Base-by-base conservation (phyloP, 2,797 vertebrate species). In the Leptoclinus maculatus region DNA sequence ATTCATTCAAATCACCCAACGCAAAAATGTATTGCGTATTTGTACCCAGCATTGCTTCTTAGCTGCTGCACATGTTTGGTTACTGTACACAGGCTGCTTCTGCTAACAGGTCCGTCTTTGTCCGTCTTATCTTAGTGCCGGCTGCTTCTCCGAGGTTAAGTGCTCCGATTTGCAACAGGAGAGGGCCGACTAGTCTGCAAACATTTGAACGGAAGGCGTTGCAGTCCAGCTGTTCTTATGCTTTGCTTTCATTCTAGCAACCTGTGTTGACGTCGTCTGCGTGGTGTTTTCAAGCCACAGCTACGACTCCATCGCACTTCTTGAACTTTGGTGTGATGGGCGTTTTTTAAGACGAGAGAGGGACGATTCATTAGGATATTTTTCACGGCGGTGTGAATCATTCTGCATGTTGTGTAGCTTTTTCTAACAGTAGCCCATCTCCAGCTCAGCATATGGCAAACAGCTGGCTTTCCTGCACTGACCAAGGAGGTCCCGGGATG, bases 121-220 rank as follows among this genome's bases (percentile, higher is more conserved):
- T 85, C 60, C 19, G 59, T 70, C 68, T 87, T 87, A 89, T 85
- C 76, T 57, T 56, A 10, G 58, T 57, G 56, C 23, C 75, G 56
- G 39, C 36, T 74, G 64, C 60, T 82, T 82, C 56, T 82, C 38
- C 71, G 65, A 79, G 88, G 76, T 74, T 81, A 82, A 87, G 77
- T 82, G 45, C 57, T 82, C 16, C 36, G 76, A 57, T 83, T 83
- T 49, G 25, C 57, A 62, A 39, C 66, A 36, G 43, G 23, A 76
- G 68, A 47, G 51, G 47, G 64, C 63, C 23, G 63, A 84, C 34
- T 54, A 36, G 68, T 87, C 47, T 1, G 85, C 71, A 91, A 89
- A 92, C 75, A 81, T 85, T 85, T 88, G 74, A 84, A 74, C 71
- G 69, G n/a, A 3, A 85, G 80, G 86, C 36, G 74, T 74, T 87